Evolutionary conservation across 2,888 invertebrate genomes (phyloP).

Genomic region (Temnothorax rugatulus): DNA sequence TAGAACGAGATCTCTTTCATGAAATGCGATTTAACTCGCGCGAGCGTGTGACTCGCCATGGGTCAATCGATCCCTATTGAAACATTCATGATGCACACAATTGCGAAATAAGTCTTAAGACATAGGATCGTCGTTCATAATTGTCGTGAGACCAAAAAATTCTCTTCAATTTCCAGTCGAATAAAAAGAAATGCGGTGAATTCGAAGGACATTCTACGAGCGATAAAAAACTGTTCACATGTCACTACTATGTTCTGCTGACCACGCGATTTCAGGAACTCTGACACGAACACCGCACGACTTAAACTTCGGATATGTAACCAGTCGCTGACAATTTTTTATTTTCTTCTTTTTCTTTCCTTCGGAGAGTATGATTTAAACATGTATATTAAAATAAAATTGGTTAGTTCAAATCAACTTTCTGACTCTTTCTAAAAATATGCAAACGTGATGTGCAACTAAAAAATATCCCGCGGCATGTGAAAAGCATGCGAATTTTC

Average conservation of each 20-base stretch:
- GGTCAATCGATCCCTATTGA: background rate
- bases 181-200: background rate
- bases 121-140: background rate
- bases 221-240: background rate
- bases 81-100: background rate
- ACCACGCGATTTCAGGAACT: slow-evolving; percentile 17
- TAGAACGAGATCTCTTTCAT: slow-evolving; percentile 11
- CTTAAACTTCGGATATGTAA: slow-evolving; percentile 13
- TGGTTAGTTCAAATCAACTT: background rate
- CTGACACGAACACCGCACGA: background rate
- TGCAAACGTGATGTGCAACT: background rate
- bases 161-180: background rate
- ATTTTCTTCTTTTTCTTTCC: background rate
- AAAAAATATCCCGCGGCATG: background rate
- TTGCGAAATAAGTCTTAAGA: background rate
- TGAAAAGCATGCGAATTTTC: background rate
- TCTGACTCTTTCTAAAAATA: background rate
- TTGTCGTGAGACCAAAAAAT: background rate
- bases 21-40: slow-evolving; percentile 15
- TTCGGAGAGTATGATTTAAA: background rate
- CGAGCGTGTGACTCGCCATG: background rate
- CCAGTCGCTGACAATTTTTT: background rate
- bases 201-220: background rate
- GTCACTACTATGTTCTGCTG: slow-evolving; percentile 41
- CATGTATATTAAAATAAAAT: background rate